A percentile compares a stretch with the other conserved stretches of the same genome.
These are phyloP conservation scores for Crotophaga sulcirostris DNA, from an alignment of 2,113 vertebrate genomes.

Conservation along the genomic window DNA sequence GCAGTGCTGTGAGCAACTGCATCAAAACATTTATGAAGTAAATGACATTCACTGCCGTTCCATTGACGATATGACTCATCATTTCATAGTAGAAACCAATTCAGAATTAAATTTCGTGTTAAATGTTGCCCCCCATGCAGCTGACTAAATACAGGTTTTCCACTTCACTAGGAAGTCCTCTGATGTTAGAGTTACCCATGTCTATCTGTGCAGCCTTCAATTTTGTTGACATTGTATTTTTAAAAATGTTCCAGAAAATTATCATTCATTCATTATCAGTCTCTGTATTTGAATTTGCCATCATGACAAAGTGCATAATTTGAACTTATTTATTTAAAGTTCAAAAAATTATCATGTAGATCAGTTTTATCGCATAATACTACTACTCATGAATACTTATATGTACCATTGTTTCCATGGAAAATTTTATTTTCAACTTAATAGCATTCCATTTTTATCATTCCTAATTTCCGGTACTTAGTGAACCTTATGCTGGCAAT, in stretches of 20 bases:
- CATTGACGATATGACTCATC: background rate
- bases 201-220: background rate
- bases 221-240: background rate
- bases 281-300: background rate
- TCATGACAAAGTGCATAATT: background rate
- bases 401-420: background rate
- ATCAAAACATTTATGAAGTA: background rate
- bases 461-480: background rate
- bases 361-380: background rate
- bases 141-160: background rate
- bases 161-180: background rate
- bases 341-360: background rate
- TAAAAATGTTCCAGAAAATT: background rate
- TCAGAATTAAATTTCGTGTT: background rate
- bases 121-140: background rate
- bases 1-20: background rate
- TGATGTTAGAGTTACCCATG: background rate
- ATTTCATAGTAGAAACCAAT: background rate
- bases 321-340: background rate
- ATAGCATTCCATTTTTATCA: background rate
- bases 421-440: background rate
- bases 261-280: background rate
- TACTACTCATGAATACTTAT: background rate
- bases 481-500: background rate
- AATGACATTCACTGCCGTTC: background rate